These are phyloP conservation scores for Pocota personata DNA, from an alignment of 2,888 invertebrate species.

Conservation along the genomic window DNA sequence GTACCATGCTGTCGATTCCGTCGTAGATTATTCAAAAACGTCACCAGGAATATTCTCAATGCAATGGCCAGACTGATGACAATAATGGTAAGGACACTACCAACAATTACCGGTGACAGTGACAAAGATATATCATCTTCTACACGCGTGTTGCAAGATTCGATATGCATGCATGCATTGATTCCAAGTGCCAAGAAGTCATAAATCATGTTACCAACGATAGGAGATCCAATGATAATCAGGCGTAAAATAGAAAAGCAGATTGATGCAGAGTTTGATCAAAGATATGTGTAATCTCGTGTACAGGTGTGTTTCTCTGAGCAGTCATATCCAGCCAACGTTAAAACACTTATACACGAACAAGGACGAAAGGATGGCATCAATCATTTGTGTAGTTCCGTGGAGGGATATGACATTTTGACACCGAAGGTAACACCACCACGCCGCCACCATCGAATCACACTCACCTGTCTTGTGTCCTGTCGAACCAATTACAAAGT, in stretches of 20 bases:
- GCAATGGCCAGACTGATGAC: slow-evolving; percentile 82
- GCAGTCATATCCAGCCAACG: neutral
- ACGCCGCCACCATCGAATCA: neutral
- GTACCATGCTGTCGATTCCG: slow-evolving; percentile 81
- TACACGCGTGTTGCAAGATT: slow-evolving; percentile 67
- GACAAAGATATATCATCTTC: slow-evolving; percentile 81
- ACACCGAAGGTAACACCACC: neutral
- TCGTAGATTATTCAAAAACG: slow-evolving; percentile 82
- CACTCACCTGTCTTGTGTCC: slow-evolving; percentile 87
- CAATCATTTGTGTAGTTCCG: slow-evolving; percentile 53
- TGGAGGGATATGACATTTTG: slow-evolving; percentile 49
- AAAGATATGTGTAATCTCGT: slow-evolving; percentile 6
- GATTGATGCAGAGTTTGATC: slow-evolving; percentile 10
- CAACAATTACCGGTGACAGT: slow-evolving; percentile 82
- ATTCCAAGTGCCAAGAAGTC: slow-evolving; percentile 12
- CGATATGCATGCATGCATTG: neutral
- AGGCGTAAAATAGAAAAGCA: slow-evolving; percentile 13
- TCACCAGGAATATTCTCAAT: slow-evolving; percentile 81
- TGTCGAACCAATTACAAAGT: slow-evolving; percentile 89
- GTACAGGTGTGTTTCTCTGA: neutral
- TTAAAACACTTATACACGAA: neutral
- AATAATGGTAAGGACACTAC: slow-evolving; percentile 82
- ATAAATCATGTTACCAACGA: slow-evolving; percentile 34
- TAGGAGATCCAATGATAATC: slow-evolving; percentile 15
- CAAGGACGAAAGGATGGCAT: slow-evolving; percentile 39